Percentiles rank a stretch among this genome's conserved stretches.
phyloP scores from a whole-genome alignment of 2,113 vertebrate species.

The Oncorhynchus mykiss region DNA sequence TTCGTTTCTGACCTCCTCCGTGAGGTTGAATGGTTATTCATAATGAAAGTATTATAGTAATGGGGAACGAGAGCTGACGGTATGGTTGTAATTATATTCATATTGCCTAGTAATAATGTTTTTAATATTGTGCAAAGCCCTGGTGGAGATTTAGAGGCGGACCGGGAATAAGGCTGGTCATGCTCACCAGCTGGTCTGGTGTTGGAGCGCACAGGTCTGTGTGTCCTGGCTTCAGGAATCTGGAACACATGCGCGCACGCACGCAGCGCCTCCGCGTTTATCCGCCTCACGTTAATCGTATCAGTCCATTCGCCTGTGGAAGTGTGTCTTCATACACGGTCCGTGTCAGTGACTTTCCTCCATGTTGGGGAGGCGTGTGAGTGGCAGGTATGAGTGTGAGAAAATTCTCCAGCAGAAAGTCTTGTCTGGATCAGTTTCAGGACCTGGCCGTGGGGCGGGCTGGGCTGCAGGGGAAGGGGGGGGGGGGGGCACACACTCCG shows the following conservation, averaged over 20 bases:
- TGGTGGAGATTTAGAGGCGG: conserved; percentile 6
- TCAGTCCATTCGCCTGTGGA: too few relatives aligned
- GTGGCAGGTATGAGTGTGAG: conserved; percentile 70
- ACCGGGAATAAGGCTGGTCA: conserved; percentile 25
- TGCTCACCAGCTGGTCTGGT: conserved; percentile 30
- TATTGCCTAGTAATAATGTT: conserved; percentile 52
- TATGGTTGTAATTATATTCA: conserved; percentile 36
- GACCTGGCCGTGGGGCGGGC: conserved; percentile 48
- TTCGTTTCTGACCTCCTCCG: conserved; percentile 23
- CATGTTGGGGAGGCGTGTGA: too few relatives aligned
- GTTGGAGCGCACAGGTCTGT: conserved; percentile 3
- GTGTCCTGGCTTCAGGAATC: neutral
- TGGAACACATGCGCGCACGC: conserved; percentile 9
- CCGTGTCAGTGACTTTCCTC: conserved; percentile 45
- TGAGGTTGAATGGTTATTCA: conserved; percentile 32
- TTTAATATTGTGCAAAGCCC: conserved; percentile 47
- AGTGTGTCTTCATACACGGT: too few relatives aligned
- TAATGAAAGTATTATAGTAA: conserved; percentile 15
- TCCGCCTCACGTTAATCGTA: too few relatives aligned
- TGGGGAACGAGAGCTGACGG: conserved; percentile 15
- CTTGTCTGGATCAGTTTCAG: conserved; percentile 74
- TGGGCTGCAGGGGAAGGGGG: conserved; percentile 9
- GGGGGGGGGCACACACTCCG: neutral
- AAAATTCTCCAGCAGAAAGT: conserved; percentile 68
- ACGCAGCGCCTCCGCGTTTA: neutral